These are phyloP conservation scores for Oscheius sp. DNA, from an alignment of 2,888 invertebrate species.

Conservation along the genomic window DNA sequence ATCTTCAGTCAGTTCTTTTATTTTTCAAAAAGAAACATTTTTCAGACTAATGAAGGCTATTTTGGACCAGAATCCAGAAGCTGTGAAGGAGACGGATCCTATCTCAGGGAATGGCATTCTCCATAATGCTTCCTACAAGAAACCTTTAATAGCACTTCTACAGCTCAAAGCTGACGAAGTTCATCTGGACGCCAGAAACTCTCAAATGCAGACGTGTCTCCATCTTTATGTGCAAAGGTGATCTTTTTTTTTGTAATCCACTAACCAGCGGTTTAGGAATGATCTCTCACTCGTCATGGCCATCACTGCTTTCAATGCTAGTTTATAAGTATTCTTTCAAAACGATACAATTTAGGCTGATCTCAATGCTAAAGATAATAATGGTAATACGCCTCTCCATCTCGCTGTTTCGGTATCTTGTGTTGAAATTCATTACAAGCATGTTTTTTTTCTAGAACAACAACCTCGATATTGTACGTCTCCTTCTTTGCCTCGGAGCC, in stretches of 20 bases:
- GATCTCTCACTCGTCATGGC: constrained; percentile 61
- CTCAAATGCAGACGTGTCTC: constrained; percentile 74
- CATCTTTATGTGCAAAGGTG: constrained; percentile 69
- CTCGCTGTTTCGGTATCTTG: constrained; percentile 68
- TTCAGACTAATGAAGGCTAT: constrained; percentile 36
- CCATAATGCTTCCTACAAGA: constrained; percentile 48
- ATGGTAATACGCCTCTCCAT: constrained; percentile 75
- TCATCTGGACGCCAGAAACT: constrained; percentile 74
- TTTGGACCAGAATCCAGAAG: constrained; percentile 47
- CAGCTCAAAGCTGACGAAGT: constrained; percentile 55
- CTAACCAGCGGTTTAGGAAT: constrained; percentile 13
- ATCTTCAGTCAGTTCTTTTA: constrained; percentile 33
- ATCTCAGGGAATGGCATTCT: constrained; percentile 55
- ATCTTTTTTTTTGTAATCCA: too few relatives aligned
- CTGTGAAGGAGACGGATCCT: constrained; percentile 45
- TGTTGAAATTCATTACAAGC: neutral
- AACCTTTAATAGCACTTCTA: constrained; percentile 44
- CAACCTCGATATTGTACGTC: constrained; percentile 73
- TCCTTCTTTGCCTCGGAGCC: constrained; percentile 75
- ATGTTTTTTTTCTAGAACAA: constrained; percentile 41
- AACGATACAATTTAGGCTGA: constrained; percentile 55
- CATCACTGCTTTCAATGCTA: constrained; percentile 42
- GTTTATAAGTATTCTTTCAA: neutral
- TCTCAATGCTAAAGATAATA: constrained; percentile 73
- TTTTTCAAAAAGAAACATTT: neutral